Evolutionary conservation across 2,797 vertebrate genomes (phyloP).

Genomic region (Callimico goeldii): DNA sequence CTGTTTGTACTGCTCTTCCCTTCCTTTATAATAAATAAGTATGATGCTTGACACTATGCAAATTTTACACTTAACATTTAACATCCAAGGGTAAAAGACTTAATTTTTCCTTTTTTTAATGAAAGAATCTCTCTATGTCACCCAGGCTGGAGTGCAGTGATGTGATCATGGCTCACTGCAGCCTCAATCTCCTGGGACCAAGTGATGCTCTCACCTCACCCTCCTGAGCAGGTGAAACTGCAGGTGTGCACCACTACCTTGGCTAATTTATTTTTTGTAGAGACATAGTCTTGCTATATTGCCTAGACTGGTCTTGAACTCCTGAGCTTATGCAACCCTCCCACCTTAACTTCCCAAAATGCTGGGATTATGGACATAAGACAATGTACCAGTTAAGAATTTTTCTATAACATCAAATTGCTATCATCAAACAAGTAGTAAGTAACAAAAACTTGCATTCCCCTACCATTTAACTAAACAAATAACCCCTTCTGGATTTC

Average conservation of each 20-base stretch:
- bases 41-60: not conserved
- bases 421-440: not conserved
- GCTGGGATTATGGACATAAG: not conserved
- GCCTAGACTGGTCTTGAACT: not conserved
- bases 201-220: not conserved
- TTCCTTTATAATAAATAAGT: not conserved
- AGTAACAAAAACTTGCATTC: not conserved
- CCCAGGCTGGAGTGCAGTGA: not conserved
- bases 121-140: not conserved
- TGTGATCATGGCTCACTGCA: not conserved
- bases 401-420: conserved; percentile 33
- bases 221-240: not conserved
- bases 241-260: not conserved
- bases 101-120: not conserved
- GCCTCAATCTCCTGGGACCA: not conserved
- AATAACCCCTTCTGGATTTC: not conserved
- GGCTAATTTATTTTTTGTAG: not conserved
- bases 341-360: not conserved
- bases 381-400: not conserved
- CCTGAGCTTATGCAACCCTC: not conserved
- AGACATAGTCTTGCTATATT: not conserved
- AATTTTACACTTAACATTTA: conserved; percentile 22
- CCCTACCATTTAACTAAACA: not conserved
- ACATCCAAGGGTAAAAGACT: not conserved
- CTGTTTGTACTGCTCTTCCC: not conserved